Evolutionary conservation across 1,140 invertebrate species (phyloP).

Genomic region (Drosophila littoralis): DNA sequence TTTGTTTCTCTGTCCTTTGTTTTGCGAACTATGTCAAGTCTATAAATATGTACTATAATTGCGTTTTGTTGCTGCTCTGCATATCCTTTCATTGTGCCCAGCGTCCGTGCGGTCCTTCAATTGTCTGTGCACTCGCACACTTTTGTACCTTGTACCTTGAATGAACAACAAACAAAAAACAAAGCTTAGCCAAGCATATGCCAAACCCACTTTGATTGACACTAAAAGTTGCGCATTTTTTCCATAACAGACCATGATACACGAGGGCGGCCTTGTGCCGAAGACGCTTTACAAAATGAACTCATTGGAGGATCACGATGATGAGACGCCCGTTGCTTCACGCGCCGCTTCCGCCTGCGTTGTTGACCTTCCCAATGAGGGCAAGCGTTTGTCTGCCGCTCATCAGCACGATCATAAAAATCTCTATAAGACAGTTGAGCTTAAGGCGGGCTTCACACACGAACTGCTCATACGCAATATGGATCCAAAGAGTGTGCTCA

Average conservation of each 20-base stretch:
- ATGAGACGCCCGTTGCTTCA: slow-evolving; percentile 63
- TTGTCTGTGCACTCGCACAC: slow-evolving; percentile 10
- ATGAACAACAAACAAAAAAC: background rate
- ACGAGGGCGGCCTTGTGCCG: slow-evolving; percentile 95
- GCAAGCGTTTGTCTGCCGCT: slow-evolving; percentile 52
- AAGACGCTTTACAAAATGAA: slow-evolving; percentile 94
- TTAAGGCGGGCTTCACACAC: slow-evolving; percentile 89
- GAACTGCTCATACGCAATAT: slow-evolving; percentile 93
- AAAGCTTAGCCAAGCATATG: slow-evolving; percentile 27
- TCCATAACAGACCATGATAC: slow-evolving; percentile 89
- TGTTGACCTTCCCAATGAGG: slow-evolving; percentile 14
- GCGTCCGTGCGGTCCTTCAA: slow-evolving; percentile 22
- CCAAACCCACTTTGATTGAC: background rate
- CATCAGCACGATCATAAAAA: slow-evolving; percentile 85
- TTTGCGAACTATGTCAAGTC: slow-evolving; percentile 49
- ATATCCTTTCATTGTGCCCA: slow-evolving; percentile 27
- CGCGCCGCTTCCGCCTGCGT: slow-evolving; percentile 21
- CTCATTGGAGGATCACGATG: slow-evolving; percentile 87
- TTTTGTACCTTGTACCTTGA: slow-evolving; percentile 16
- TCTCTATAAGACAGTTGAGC: slow-evolving; percentile 86
- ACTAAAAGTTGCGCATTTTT: background rate
- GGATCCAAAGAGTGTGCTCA: slow-evolving; percentile 95
- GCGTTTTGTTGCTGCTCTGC: slow-evolving; percentile 26
- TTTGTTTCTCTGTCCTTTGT: slow-evolving; percentile 39
- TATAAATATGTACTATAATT: slow-evolving; percentile 9